Evolutionary conservation across 1,140 invertebrate species (phyloP).

Genomic region (Drosophila saltans): DNA sequence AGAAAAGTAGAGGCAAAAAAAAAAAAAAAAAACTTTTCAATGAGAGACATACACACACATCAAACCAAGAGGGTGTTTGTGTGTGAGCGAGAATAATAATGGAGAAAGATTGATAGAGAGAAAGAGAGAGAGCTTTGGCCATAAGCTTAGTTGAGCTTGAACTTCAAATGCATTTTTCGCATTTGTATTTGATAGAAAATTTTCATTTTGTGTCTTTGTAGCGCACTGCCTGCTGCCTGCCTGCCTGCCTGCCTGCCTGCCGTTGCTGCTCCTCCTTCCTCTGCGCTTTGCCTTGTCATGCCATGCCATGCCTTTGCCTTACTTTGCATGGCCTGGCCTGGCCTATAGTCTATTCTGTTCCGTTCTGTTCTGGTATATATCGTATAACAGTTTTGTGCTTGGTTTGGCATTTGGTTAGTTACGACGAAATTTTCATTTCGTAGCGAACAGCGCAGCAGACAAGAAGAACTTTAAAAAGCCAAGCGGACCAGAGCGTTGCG

Average conservation of each 20-base stretch:
- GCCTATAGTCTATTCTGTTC: conserved; percentile 20
- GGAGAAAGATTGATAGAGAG: conserved; percentile 17
- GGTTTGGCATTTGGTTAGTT: conserved; percentile 53
- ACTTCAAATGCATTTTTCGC: conserved; percentile 74
- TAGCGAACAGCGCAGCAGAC: conserved; percentile 76
- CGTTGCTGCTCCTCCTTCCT: not conserved
- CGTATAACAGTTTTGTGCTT: conserved; percentile 71
- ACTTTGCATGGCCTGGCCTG: conserved; percentile 5
- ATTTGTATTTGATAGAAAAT: conserved; percentile 46
- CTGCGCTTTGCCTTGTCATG: not conserved
- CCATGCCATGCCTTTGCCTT: not conserved
- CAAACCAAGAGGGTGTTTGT: not conserved
- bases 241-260: not conserved
- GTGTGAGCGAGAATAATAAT: not conserved
- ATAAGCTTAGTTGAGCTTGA: conserved; percentile 54
- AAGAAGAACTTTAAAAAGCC: conserved; percentile 50
- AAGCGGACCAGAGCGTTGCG: conserved; percentile 21
- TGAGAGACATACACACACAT: conserved; percentile 4
- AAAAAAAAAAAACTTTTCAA: not conserved
- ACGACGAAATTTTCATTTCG: conserved; percentile 79
- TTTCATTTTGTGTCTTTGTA: conserved; percentile 41
- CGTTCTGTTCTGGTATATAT: conserved; percentile 44
- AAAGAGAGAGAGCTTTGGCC: conserved; percentile 27
- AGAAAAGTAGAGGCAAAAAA: conserved; percentile 1
- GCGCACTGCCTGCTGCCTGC: conserved; percentile 17